Percentiles rank a stretch among this genome's conserved stretches.
phyloP scores from a whole-genome alignment of 2,797 vertebrate species.

The Acomys russatus region DNA sequence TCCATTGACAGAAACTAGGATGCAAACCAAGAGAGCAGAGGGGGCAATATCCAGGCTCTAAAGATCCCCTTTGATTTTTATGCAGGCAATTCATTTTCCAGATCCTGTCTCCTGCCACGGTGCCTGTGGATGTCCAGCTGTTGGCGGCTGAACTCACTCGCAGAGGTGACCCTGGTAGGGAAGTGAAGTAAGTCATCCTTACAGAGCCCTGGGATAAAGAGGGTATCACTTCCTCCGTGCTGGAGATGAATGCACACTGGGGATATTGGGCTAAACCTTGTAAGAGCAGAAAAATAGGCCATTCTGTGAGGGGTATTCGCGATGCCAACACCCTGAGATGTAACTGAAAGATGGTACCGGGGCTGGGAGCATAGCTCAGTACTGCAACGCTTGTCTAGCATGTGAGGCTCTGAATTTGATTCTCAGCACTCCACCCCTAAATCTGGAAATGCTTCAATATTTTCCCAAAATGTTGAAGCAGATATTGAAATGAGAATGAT shows the following conservation, averaged over 20 bases:
- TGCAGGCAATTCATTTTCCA: constrained; percentile 30
- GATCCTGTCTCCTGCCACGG: not conserved
- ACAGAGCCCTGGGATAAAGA: not conserved
- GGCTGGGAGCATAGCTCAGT: not conserved
- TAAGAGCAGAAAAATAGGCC: not conserved
- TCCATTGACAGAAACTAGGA: constrained; percentile 58
- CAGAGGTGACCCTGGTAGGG: not conserved
- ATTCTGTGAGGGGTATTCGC: constrained; percentile 22
- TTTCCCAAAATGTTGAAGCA: not conserved
- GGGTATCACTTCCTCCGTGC: not conserved
- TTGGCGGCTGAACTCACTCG: not conserved
- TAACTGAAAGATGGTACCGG: constrained; percentile 22
- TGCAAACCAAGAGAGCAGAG: constrained; percentile 31
- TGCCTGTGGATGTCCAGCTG: not conserved
- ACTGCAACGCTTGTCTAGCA: not conserved
- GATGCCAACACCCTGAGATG: not conserved
- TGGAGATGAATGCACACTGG: constrained; percentile 52
- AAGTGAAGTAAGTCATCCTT: not conserved
- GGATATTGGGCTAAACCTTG: not conserved
- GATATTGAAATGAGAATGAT: constrained; percentile 56
- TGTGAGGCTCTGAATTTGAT: not conserved
- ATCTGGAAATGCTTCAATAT: not conserved
- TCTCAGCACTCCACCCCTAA: not conserved
- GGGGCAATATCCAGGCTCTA: not conserved
- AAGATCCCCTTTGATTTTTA: constrained; percentile 51